Conservation (phyloP, 1,140 invertebrate species). For the Ceratina japonica region DNA sequence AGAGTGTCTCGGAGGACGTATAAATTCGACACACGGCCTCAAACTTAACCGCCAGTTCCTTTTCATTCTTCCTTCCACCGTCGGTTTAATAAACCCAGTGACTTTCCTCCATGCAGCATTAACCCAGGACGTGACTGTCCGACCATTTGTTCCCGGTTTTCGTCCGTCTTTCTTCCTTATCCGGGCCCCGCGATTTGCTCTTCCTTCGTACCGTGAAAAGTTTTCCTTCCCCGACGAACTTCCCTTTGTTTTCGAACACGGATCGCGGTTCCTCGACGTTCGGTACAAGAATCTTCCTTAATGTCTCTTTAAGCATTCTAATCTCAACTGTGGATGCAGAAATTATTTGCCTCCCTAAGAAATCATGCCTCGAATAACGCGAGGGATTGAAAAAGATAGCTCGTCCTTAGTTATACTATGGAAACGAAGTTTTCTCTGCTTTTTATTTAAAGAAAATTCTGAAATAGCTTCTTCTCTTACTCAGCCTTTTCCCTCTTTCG, state of each 20-base stretch:
- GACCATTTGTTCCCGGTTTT: constrained; percentile 57
- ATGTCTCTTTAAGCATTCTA: background rate
- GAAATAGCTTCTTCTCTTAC: background rate
- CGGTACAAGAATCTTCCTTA: background rate
- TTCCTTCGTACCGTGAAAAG: constrained; percentile 7
- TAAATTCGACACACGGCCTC: constrained; percentile 61
- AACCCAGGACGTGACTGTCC: constrained; percentile 67
- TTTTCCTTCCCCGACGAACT: constrained; percentile 31
- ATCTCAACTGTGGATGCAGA: background rate
- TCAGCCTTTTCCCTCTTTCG: background rate
- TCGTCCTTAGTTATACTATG: background rate
- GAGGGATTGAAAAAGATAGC: background rate
- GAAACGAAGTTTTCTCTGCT: background rate
- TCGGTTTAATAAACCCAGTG: constrained; percentile 67
- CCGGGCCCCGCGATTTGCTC: constrained; percentile 27
- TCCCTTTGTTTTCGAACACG: constrained; percentile 3
- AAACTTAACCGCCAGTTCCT: constrained; percentile 59
- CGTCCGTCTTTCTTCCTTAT: constrained; percentile 46
- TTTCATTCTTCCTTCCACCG: constrained; percentile 55
- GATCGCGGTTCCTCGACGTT: background rate
- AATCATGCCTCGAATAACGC: too few species aligned
- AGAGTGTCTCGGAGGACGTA: constrained; percentile 23
- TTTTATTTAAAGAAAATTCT: background rate
- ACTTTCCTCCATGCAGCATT: constrained; percentile 69
- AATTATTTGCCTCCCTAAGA: background rate